These are phyloP conservation scores for Gymnoscopelus braueri DNA, from an alignment of 2,797 vertebrate species.

Conservation along the genomic window DNA sequence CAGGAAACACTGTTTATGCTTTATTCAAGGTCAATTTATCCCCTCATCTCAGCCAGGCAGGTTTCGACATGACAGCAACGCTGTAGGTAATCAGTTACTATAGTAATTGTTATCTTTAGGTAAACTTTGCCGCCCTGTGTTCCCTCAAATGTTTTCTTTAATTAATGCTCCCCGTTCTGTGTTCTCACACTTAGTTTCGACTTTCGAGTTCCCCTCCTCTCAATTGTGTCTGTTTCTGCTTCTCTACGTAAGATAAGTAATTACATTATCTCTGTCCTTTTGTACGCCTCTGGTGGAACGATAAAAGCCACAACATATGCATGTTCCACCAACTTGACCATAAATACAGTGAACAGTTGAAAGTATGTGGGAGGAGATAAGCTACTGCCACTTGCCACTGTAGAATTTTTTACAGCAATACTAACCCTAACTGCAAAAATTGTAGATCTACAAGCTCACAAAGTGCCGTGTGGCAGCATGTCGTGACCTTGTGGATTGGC, in stretches of 20 bases:
- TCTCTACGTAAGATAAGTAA: not conserved
- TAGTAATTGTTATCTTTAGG: conserved; percentile 6
- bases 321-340: conserved; percentile 8
- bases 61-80: conserved; percentile 17
- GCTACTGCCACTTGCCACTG: conserved; percentile 19
- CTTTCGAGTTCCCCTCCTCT: conserved; percentile 1
- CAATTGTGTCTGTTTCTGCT: not conserved
- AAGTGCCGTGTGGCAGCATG: too few relatives aligned
- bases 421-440: not conserved
- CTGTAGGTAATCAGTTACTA: conserved; percentile 7
- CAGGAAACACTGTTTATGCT: conserved; percentile 47
- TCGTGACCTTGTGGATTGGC: too few relatives aligned
- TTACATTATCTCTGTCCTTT: not conserved
- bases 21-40: conserved; percentile 40
- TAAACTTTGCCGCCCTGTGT: not conserved
- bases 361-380: conserved; percentile 50
- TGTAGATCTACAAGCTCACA: too few relatives aligned
- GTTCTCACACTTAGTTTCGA: not conserved
- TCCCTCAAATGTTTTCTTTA: not conserved
- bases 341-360: conserved; percentile 24
- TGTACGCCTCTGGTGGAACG: conserved; percentile 28
- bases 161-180: not conserved
- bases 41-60: conserved; percentile 20
- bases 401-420: not conserved
- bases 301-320: conserved; percentile 28